Evolutionary conservation across 2,113 vertebrate species (phyloP).

Genomic region (Brachypteracias leptosomus): DNA sequence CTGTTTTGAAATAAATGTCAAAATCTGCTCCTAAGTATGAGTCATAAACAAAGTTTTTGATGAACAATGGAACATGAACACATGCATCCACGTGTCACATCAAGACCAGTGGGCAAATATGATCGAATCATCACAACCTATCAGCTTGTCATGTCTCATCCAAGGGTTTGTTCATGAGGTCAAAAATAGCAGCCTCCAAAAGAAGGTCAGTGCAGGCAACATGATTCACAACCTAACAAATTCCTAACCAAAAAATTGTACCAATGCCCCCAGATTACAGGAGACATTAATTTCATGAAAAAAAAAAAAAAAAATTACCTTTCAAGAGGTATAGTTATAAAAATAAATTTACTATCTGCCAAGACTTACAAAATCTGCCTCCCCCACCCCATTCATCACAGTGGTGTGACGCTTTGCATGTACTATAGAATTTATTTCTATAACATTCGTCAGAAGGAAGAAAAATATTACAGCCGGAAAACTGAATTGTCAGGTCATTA

Average conservation of each 20-base stretch:
- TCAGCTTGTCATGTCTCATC: neutral
- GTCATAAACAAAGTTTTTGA: neutral
- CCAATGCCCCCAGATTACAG: neutral
- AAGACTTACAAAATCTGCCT: neutral
- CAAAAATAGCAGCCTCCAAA: neutral
- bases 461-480: neutral
- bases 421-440: neutral
- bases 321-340: neutral
- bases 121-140: neutral
- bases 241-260: neutral
- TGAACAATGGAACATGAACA: neutral
- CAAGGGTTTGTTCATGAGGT: neutral
- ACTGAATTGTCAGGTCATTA: neutral
- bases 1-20: neutral
- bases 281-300: neutral
- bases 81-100: rapidly evolving
- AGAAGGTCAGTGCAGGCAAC: neutral
- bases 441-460: neutral
- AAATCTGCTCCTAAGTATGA: neutral
- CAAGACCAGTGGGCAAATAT: neutral
- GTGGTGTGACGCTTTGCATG: rapidly evolving
- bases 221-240: neutral
- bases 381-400: neutral
- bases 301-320: neutral
- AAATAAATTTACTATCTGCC: neutral